Conservation (phyloP, 2,113 vertebrate species). For the Synodontis membranacea region DNA sequence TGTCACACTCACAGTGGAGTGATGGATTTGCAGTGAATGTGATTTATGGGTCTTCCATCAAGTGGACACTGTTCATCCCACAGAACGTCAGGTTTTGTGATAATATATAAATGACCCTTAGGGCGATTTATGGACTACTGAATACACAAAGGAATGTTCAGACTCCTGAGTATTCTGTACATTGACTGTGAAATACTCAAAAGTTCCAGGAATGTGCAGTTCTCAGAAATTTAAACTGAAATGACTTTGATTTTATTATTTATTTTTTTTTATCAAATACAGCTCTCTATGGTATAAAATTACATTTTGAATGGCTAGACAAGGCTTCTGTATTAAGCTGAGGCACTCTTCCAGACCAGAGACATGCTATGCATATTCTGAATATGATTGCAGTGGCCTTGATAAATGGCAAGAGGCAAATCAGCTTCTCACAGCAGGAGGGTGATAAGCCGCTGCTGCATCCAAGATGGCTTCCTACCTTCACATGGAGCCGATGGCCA, state of each 20-base stretch:
- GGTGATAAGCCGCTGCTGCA: constrained; percentile 42
- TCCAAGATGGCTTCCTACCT: constrained; percentile 40
- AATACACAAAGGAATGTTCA: neutral
- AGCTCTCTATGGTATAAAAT: constrained; percentile 9
- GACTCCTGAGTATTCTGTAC: neutral
- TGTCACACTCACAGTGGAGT: constrained; percentile 5
- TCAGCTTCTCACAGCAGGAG: constrained; percentile 49
- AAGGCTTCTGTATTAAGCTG: constrained; percentile 10
- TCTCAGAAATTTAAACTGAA: neutral
- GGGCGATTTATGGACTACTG: constrained; percentile 13
- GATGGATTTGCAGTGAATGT: constrained; percentile 17
- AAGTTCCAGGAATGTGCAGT: neutral
- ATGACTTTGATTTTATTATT: neutral
- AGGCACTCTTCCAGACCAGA: constrained; percentile 29
- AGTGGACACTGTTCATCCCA: constrained; percentile 36
- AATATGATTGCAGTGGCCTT: constrained; percentile 49
- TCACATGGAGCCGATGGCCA: constrained; percentile 22
- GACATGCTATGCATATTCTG: constrained; percentile 46
- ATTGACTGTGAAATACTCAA: neutral
- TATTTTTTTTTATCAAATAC: constrained; percentile 9
- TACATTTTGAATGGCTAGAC: constrained; percentile 2
- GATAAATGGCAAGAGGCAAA: constrained; percentile 54
- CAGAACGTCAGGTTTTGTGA: constrained; percentile 33
- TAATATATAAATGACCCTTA: constrained; percentile 17
- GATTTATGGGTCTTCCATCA: constrained; percentile 38